Percentiles rank a stretch among this genome's conserved stretches.
Conservation (phyloP, 1,140 invertebrate genomes). For the Adelges cooleyi region DNA sequence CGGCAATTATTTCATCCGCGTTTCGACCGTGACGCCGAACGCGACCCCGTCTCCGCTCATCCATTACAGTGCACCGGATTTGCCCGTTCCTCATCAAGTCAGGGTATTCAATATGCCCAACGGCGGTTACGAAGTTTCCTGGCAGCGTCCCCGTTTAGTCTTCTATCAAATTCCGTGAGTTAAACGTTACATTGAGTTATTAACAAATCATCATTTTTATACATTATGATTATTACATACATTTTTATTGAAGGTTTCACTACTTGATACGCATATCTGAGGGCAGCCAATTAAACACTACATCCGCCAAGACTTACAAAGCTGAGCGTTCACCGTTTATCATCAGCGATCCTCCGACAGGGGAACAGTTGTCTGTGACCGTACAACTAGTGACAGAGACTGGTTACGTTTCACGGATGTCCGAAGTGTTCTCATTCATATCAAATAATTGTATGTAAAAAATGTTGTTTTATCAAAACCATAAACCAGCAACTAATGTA, state of each 20-base stretch:
- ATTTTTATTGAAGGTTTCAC: not conserved
- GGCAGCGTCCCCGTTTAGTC: slow-evolving; percentile 41
- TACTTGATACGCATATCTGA: slow-evolving; percentile 20
- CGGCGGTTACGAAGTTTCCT: slow-evolving; percentile 50
- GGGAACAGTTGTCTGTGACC: slow-evolving; percentile 49
- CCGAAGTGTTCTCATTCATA: slow-evolving; percentile 45
- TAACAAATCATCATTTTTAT: not conserved
- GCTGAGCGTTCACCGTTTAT: slow-evolving; percentile 45
- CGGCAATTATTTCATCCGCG: slow-evolving; percentile 49
- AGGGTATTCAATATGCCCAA: slow-evolving; percentile 43
- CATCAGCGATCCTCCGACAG: slow-evolving; percentile 42
- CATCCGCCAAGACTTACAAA: slow-evolving; percentile 40
- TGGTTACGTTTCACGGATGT: slow-evolving; percentile 52
- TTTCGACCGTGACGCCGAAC: slow-evolving; percentile 39
- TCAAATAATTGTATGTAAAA: slow-evolving; percentile 40
- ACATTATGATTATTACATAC: not conserved
- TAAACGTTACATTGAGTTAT: not conserved
- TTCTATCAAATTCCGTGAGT: not conserved
- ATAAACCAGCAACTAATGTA: no score
- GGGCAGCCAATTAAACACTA: slow-evolving; percentile 28
- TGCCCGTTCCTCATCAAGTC: slow-evolving; percentile 53
- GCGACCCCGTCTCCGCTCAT: slow-evolving; percentile 41
- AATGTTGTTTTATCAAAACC: no score
- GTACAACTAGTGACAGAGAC: slow-evolving; percentile 49
- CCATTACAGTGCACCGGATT: slow-evolving; percentile 44